phyloP scores from a whole-genome alignment of 2,797 vertebrate species.

The Furcifer pardalis region DNA sequence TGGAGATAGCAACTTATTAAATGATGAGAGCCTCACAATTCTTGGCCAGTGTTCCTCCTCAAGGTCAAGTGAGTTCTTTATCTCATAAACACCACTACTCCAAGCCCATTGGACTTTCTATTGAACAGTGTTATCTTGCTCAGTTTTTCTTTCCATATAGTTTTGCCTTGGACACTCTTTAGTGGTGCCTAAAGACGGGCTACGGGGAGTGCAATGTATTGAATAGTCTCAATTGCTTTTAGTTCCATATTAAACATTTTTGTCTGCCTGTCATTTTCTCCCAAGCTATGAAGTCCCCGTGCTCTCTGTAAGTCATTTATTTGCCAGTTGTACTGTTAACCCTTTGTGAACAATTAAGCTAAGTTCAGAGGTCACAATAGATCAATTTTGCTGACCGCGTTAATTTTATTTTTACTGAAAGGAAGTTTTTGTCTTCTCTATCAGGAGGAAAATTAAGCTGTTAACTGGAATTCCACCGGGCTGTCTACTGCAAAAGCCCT shows the following conservation, averaged over 20 bases:
- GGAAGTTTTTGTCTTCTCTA: conserved; percentile 73
- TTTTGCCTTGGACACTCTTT: conserved; percentile 34
- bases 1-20: neutral
- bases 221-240: conserved; percentile 63
- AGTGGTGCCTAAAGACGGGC: conserved; percentile 54
- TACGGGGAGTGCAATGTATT: conserved; percentile 48
- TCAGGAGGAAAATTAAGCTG: conserved; percentile 74
- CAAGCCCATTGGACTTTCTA: conserved; percentile 33
- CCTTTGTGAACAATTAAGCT: conserved; percentile 75
- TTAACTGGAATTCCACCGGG: conserved; percentile 72
- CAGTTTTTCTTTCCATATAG: neutral
- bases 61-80: neutral
- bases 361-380: conserved; percentile 68
- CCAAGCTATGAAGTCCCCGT: conserved; percentile 59
- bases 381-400: conserved; percentile 68
- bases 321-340: conserved; percentile 65
- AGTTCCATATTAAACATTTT: conserved; percentile 69
- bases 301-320: conserved; percentile 72
- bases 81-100: no score
- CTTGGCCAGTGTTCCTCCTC: neutral
- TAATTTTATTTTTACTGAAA: conserved; percentile 77
- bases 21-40: neutral
- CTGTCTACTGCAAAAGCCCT: conserved; percentile 67
- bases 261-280: conserved; percentile 72
- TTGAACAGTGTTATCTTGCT: neutral